phyloP scores from a whole-genome alignment of 2,113 vertebrate genomes.

The Gnathonemus echidnorhynchus region DNA sequence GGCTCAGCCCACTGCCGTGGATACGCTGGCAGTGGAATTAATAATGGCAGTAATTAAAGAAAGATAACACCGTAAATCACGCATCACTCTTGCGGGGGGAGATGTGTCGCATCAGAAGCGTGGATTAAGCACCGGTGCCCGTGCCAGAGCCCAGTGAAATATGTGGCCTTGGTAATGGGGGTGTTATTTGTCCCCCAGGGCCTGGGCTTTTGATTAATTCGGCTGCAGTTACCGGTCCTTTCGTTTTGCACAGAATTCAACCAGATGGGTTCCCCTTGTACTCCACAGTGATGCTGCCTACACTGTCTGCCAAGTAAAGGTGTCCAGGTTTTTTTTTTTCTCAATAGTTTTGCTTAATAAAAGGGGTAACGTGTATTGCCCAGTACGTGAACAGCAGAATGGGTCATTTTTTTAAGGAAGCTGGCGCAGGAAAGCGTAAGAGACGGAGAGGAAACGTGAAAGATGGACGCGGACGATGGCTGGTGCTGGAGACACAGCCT shows the following conservation, averaged over 20 bases:
- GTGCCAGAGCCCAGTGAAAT: slow-evolving; percentile 3
- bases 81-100: slow-evolving; percentile 10
- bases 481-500: not conserved
- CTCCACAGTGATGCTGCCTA: not conserved
- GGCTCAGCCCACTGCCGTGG: not conserved
- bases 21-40: slow-evolving; percentile 6
- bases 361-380: not conserved
- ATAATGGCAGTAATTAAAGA: slow-evolving; percentile 16
- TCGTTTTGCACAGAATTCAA: not conserved
- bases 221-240: not conserved
- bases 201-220: slow-evolving; percentile 2
- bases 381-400: not conserved
- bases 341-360: not conserved
- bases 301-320: not conserved
- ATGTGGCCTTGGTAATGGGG: slow-evolving; percentile 21
- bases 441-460: not conserved
- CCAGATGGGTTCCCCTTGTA: not conserved
- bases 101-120: not conserved
- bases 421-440: not conserved
- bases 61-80: slow-evolving; percentile 12
- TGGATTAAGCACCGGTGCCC: slow-evolving; percentile 19
- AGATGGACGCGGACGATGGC: too few relatives aligned
- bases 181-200: slow-evolving; percentile 11
- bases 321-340: not conserved
- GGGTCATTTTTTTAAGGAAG: not conserved